A percentile compares a stretch with the other conserved stretches of the same genome.
phyloP scores from a whole-genome alignment of 2,888 invertebrate species.

The Ornithoptera alexandrae region DNA sequence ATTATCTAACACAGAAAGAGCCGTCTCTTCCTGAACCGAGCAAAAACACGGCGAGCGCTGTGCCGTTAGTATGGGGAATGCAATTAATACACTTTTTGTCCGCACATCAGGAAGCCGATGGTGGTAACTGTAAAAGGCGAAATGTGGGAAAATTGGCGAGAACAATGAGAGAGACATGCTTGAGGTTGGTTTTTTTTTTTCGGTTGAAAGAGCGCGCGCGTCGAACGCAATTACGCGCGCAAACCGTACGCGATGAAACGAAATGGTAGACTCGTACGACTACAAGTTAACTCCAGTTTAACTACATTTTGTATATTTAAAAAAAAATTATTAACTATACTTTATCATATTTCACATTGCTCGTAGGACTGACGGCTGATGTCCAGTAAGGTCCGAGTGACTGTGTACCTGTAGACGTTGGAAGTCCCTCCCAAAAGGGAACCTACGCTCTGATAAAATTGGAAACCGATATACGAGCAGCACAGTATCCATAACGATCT shows the following conservation, averaged over 20 bases:
- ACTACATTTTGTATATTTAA: not conserved
- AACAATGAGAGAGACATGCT: slow-evolving; percentile 71
- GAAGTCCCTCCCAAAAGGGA: too few relatives aligned
- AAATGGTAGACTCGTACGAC: slow-evolving; percentile 41
- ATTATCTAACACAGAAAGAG: slow-evolving; percentile 50
- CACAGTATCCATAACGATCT: too few relatives aligned
- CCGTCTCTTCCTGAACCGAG: slow-evolving; percentile 50
- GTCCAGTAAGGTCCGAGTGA: too few relatives aligned
- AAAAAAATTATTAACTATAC: too few relatives aligned
- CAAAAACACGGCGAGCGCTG: slow-evolving; percentile 48
- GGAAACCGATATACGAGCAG: too few relatives aligned
- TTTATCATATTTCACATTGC: too few relatives aligned
- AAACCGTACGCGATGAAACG: slow-evolving; percentile 57
- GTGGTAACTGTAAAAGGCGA: slow-evolving; percentile 73
- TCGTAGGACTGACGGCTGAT: too few relatives aligned
- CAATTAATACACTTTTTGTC: slow-evolving; percentile 74
- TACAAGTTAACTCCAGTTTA: not conserved
- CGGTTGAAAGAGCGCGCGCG: slow-evolving; percentile 73
- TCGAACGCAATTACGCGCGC: slow-evolving; percentile 71
- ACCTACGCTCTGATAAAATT: too few relatives aligned
- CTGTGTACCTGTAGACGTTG: too few relatives aligned
- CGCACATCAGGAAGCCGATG: slow-evolving; percentile 65
- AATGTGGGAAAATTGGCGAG: slow-evolving; percentile 72
- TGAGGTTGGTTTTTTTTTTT: slow-evolving; percentile 53
- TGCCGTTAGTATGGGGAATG: slow-evolving; percentile 59